Base-by-base conservation (phyloP, 2,888 invertebrate genomes). In the Rotaria magnacalcarata region DNA sequence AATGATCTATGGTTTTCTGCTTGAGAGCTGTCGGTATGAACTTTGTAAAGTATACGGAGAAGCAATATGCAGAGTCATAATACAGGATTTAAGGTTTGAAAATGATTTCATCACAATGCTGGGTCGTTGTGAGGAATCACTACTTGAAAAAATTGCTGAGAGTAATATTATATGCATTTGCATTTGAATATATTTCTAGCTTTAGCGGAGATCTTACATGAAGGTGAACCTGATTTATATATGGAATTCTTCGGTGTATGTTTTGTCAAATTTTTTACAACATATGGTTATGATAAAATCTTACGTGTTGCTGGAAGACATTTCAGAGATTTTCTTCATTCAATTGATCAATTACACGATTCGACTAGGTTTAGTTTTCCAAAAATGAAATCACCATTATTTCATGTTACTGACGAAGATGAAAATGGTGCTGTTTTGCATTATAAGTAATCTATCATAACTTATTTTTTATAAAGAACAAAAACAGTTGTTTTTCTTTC, bases 301-400 rank as follows among this genome's bases (percentile, higher is more conserved):
- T 94, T 96, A 88, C 94, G 95, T 87, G 94, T 95, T 0, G 95
- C 96, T 0, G 96, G 96, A 0, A 93, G 96, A 54, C 94, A 95
- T 90, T 96, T 95, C 91, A 94, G 95, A 89, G 96, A 96, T 89
- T 96, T 96, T 90, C 93, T 96, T 86, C 94, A 95, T 90, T 96
- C 94, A 19, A 95, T 96, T 86, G 96, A 96, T 91, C 96, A 95
- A 90, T 94, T 96, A 87, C 96, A 96, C 90, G 94, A 95, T 89
- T 95, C 95, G 89, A 96, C 96, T 94, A 93, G 95, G 87, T 95
- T 96, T 90, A 95, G 96, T 11, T 96, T 96, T 91, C 96, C 96
- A 0, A 95, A 95, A 91, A 95, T 97, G 95, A 89, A 90, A 87
- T 95, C 95, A 87, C 96, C 96, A 0, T 95, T 95, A 85, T 96